Evolutionary conservation across 1,140 invertebrate genomes (phyloP).

Genomic region (Halictus rubicundus): DNA sequence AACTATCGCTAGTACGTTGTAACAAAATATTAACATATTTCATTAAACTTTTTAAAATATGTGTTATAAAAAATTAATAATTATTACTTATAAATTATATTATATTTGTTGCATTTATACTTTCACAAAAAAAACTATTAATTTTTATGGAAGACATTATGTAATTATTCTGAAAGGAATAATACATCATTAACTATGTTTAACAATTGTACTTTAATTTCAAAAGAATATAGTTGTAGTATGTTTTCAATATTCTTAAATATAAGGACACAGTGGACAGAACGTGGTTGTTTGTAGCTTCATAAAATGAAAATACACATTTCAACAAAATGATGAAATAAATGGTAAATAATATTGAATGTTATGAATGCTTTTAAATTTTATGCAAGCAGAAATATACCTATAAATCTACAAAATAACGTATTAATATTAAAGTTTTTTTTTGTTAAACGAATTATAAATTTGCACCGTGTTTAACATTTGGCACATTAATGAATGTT

Average conservation of each 20-base stretch:
- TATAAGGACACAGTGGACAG: background rate
- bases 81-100: constrained; percentile 30
- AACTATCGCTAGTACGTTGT: background rate
- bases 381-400: background rate
- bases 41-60: constrained; percentile 9
- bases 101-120: background rate
- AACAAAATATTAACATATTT: background rate
- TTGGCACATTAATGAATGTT: constrained; percentile 48
- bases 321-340: constrained; percentile 2
- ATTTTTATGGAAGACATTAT: constrained; percentile 38
- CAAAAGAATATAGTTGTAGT: background rate
- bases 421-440: background rate
- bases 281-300: background rate
- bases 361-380: background rate
- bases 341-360: background rate
- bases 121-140: constrained; percentile 7
- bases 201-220: background rate
- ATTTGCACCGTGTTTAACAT: constrained; percentile 28
- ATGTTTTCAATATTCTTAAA: background rate
- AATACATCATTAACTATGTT: background rate
- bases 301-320: background rate
- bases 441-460: constrained; percentile 24
- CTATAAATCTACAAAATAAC: background rate
- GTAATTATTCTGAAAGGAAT: constrained; percentile 5
- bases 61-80: constrained; percentile 5